Evolutionary conservation across 2,888 invertebrate genomes (phyloP).

Genomic region (Epicampocera succincta): DNA sequence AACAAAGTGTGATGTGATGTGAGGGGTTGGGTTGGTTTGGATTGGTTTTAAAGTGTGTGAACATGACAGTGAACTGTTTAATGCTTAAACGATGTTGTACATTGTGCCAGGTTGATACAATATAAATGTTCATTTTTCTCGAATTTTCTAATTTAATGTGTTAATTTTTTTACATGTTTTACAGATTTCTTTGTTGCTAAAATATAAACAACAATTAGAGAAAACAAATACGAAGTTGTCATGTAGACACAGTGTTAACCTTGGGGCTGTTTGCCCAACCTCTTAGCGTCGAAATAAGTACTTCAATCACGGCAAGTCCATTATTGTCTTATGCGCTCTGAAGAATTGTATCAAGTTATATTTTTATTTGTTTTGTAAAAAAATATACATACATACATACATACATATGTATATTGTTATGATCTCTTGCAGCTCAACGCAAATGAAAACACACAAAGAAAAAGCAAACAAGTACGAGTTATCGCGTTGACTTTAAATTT

Average conservation of each 20-base stretch:
- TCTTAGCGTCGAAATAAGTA: background rate
- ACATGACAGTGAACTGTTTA: slow-evolving; percentile 44
- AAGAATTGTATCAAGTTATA: background rate
- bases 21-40: no score
- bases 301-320: slow-evolving; percentile 39
- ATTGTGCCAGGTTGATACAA: slow-evolving; percentile 5
- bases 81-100: slow-evolving; percentile 35
- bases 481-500: no score
- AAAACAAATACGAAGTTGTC: slow-evolving; percentile 13
- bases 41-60: slow-evolving; percentile 32
- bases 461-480: no score
- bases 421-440: no score
- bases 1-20: slow-evolving; percentile 3
- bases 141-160: background rate
- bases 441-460: no score
- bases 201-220: slow-evolving; percentile 45
- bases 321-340: slow-evolving; percentile 2
- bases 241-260: background rate
- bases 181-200: slow-evolving; percentile 9
- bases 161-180: background rate
- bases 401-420: no score
- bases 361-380: background rate
- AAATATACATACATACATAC: no score
- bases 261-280: slow-evolving; percentile 28
- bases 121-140: background rate